These are phyloP conservation scores for Arizona elegans DNA, from an alignment of 2,113 vertebrate genomes.

Conservation along the genomic window DNA sequence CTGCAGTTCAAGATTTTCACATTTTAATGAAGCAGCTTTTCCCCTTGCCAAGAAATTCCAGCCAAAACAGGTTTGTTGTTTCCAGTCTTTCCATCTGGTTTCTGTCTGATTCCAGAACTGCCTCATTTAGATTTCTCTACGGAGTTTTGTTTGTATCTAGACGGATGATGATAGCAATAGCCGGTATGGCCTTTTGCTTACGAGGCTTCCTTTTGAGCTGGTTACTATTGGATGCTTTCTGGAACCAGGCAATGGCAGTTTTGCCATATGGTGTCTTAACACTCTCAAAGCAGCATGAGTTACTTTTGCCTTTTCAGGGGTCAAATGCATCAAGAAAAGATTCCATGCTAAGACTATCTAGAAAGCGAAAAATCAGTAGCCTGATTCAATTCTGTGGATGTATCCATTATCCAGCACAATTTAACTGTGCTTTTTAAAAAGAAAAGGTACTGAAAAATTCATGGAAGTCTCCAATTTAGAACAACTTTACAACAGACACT, in stretches of 20 bases:
- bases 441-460: background rate
- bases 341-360: background rate
- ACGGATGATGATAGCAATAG: background rate
- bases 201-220: background rate
- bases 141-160: slow-evolving; percentile 10
- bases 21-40: slow-evolving; percentile 16
- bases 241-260: slow-evolving; percentile 1
- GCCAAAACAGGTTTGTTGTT: slow-evolving; percentile 13
- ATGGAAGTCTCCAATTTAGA: background rate
- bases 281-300: background rate
- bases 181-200: slow-evolving; percentile 1
- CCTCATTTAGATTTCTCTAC: slow-evolving; percentile 6
- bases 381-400: background rate
- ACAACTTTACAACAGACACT: background rate
- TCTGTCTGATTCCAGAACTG: slow-evolving; percentile 26
- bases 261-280: background rate
- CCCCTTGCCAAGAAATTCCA: slow-evolving; percentile 17
- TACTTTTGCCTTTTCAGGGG: background rate
- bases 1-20: background rate
- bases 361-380: background rate
- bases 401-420: background rate
- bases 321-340: background rate
- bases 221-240: background rate
- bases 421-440: background rate
- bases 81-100: slow-evolving; percentile 28